A percentile compares a stretch with the other conserved stretches of the same genome.
Conservation (phyloP, 1,140 invertebrate species). For the Mycetomoellerius zeteki region DNA sequence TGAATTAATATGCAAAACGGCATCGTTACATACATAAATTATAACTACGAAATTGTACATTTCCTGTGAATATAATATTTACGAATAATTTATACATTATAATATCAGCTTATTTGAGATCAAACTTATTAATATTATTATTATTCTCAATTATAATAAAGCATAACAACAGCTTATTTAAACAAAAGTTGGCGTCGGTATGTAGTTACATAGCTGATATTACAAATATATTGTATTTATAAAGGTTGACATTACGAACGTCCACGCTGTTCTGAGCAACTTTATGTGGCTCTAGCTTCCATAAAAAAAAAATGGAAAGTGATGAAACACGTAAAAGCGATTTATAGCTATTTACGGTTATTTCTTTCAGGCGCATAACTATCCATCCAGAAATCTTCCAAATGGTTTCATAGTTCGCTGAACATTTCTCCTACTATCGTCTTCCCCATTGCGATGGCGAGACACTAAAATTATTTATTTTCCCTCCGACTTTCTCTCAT, state of each 20-base stretch:
- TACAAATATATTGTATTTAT: not conserved
- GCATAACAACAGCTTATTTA: not conserved
- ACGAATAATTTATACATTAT: constrained; percentile 4
- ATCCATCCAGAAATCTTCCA: constrained; percentile 1
- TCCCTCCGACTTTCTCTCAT: constrained; percentile 26
- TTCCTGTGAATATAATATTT: constrained; percentile 6
- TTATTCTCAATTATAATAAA: constrained; percentile 10
- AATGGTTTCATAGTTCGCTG: constrained; percentile 14
- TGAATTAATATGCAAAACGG: constrained; percentile 33
- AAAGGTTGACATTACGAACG: not conserved
- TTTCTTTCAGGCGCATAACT: not conserved
- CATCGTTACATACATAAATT: constrained; percentile 27
- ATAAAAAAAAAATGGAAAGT: not conserved
- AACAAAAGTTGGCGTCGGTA: not conserved
- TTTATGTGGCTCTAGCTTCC: not conserved
- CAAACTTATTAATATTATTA: constrained; percentile 24
- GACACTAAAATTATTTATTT: constrained; percentile 39
- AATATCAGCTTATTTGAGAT: constrained; percentile 32
- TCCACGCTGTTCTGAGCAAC: not conserved
- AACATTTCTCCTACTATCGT: not conserved
- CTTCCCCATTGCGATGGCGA: not conserved
- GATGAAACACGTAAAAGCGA: not conserved
- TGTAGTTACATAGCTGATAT: not conserved
- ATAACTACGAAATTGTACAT: not conserved
- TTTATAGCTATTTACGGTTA: not conserved